Base-by-base conservation (phyloP, 2,797 vertebrate genomes). In the Hipposideros larvatus region DNA sequence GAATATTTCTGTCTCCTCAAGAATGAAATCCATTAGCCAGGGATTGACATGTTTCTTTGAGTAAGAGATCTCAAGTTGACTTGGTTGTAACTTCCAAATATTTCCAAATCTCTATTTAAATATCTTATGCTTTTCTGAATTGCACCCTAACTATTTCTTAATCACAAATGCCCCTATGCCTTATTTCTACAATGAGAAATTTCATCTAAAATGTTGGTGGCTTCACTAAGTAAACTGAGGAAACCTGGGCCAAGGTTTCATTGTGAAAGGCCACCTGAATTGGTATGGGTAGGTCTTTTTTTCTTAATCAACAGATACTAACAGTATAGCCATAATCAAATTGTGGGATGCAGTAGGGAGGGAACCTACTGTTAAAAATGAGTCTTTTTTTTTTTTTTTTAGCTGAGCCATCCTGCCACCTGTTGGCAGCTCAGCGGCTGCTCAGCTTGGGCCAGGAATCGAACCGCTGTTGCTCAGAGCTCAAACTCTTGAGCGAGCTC, bases 81-180 rank as follows among this genome's bases (percentile, higher is more conserved):
- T 46, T 48, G 11, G 68, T 37, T 83, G 48, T 89, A 16, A 83
- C 19, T 65, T 87, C 43, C n/a, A 34, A 61, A 3, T 90, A 71
- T 85, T 93, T 88, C 28, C 18, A 89, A 66, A 48, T 65, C 68
- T 59, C 83, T 86, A 16, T 70, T 78, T 79, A 63, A 93, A 83
- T 37, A 89, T 46, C 0, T 15, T 15, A 1, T n/a, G 31, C 57
- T 68, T 82, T 94, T 77, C n/a, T 63, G 41, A 84, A 83, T 89
- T 66, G 66, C 34, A 74, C 4, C 2, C 3, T 48, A 7, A 7
- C 7, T 85, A 55, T 80, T 90, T 85, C 61, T 85, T 73, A 94
- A 43, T 11, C 28, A 41, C 80, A 37, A 93, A 8, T 57, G 3
- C 7, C 10, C 21, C 71, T 28, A 5, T 70, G 66, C 7, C 31